Conservation (phyloP, 1,140 invertebrate species). For the Heliconius melpomene region DNA sequence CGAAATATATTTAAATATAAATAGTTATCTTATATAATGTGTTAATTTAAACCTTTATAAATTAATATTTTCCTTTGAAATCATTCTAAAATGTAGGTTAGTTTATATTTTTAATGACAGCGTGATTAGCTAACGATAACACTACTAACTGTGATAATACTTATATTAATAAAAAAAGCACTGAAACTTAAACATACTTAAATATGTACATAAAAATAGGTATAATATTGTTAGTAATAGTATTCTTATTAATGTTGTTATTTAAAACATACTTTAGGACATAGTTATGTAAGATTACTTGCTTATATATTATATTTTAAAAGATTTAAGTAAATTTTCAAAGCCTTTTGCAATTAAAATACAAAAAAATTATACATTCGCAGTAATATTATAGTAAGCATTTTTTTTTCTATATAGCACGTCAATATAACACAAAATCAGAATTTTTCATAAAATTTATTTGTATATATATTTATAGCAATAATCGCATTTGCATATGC, state of each 20-base stretch:
- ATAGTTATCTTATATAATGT: neutral
- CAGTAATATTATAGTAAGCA: neutral
- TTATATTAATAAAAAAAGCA: conserved; percentile 11
- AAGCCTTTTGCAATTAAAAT: neutral
- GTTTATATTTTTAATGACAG: neutral
- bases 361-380: neutral
- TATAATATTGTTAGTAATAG: neutral
- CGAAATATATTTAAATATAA: neutral
- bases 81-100: neutral
- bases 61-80: conserved; percentile 10
- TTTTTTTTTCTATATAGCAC: neutral
- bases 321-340: neutral
- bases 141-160: neutral
- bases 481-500: neutral
- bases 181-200: neutral
- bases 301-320: neutral
- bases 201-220: neutral
- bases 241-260: neutral
- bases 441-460: neutral
- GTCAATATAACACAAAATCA: neutral
- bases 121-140: neutral
- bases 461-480: neutral
- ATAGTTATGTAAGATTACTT: neutral
- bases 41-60: neutral
- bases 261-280: neutral